Percentiles rank a stretch among this genome's conserved stretches.
Evolutionary conservation across 2,113 vertebrate species (phyloP).

Genomic region (Neolamprologus brichardi): DNA sequence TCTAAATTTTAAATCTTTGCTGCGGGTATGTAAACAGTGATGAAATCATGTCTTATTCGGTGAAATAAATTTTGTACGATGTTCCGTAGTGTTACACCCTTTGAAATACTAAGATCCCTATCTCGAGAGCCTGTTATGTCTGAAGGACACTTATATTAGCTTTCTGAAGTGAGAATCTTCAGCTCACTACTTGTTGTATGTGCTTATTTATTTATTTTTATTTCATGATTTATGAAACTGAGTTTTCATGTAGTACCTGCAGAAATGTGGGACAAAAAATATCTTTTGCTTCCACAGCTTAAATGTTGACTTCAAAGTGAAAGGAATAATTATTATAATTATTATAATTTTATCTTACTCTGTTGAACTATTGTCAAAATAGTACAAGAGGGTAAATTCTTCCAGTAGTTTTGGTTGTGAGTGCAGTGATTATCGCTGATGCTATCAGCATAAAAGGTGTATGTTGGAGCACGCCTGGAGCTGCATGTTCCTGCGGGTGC

Average conservation of each 20-base stretch:
- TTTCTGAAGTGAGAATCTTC: background rate
- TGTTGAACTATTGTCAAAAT: background rate
- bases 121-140: background rate
- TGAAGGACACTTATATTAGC: background rate
- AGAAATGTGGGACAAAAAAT: background rate
- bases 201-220: background rate
- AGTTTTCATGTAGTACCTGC: background rate
- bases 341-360: background rate
- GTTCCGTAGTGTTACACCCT: background rate
- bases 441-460: background rate
- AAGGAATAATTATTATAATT: background rate
- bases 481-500: background rate
- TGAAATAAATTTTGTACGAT: conserved; percentile 19
- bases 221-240: background rate
- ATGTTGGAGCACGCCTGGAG: background rate
- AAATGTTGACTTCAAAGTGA: background rate
- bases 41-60: conserved; percentile 44
- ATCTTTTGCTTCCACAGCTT: background rate
- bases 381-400: background rate
- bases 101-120: background rate
- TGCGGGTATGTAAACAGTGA: conserved; percentile 43
- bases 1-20: conserved; percentile 24
- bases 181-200: background rate
- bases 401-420: background rate
- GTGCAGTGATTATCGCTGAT: background rate